phyloP scores from a whole-genome alignment of 2,797 vertebrate species.

The Oryzias sinensis region DNA sequence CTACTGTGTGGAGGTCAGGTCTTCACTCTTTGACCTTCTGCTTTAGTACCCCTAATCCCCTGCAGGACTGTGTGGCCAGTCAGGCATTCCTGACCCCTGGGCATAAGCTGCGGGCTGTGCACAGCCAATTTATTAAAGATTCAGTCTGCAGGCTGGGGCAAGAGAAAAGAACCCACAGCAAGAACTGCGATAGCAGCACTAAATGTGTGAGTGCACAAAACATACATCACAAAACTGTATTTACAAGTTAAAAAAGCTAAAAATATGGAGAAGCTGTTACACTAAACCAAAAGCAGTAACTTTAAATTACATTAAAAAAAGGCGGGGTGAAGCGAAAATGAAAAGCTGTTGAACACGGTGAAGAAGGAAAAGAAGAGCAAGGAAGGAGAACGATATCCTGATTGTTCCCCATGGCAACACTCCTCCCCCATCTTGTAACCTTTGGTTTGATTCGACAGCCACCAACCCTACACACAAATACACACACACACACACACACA shows the following conservation, averaged over 20 bases:
- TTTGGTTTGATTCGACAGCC: constrained; percentile 60
- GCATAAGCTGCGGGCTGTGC: constrained; percentile 29
- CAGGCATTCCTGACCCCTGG: constrained; percentile 55
- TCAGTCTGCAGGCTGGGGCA: constrained; percentile 22
- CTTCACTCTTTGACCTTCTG: constrained; percentile 45
- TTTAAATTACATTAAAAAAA: no score
- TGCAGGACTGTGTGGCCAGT: constrained; percentile 33
- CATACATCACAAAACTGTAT: no score
- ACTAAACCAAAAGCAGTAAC: no score
- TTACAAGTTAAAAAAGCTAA: no score
- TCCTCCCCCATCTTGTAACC: constrained; percentile 58
- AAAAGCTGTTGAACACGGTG: not conserved
- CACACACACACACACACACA: not conserved
- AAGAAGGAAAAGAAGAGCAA: not conserved
- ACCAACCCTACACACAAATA: constrained; percentile 26
- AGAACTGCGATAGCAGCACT: not conserved
- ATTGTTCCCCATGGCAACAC: constrained; percentile 37
- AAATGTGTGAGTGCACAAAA: not conserved
- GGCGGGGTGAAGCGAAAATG: not conserved
- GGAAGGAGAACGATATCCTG: constrained; percentile 6
- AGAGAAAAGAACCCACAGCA: not conserved
- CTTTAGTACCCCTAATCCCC: constrained; percentile 52
- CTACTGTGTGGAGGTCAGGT: constrained; percentile 22
- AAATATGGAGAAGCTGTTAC: no score
- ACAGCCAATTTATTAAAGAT: constrained; percentile 21